Base-by-base conservation (phyloP, 1,140 invertebrate genomes). In the Hypsibius dujardini region DNA sequence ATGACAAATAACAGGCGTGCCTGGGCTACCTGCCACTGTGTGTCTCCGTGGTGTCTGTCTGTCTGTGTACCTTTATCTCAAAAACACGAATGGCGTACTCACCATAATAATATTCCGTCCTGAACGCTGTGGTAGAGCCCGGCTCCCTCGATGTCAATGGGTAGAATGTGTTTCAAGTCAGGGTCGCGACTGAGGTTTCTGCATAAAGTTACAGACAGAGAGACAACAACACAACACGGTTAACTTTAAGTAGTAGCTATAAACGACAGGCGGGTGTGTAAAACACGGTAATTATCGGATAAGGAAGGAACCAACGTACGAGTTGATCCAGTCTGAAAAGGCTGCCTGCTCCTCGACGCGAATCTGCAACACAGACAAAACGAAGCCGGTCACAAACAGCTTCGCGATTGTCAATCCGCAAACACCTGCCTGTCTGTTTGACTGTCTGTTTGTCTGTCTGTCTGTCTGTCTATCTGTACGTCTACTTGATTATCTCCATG, bases 261-360 rank as follows among this genome's bases (percentile, higher is more conserved):
- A 70, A 70, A 15, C 70, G 28, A 28, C 28, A 28, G 28, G n/a
- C 15, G 15, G 15, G 2, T 28, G 15, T 2, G 2, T 1, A 59
- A 42, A 47, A 47, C 46, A 7, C 59, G 14, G 2, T 46, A 3
- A 15, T 42, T 45, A 7, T 71, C 73, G 47, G 46, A 74, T 14
- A 71, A 14, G 40, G 42, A 2, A 74, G 40, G 46, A 74, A 70
- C 40, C 59, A 47, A 71, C 71, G 71, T 75, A 83, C 82, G 87
- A 88, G 79, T 98, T 98, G 71, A 98, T 95, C 95, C 95, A 98
- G 76, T 96, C 90, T 71, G 92, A 91, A 82, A 98, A 98, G n/a
- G 95, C 94, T 74, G 94, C 83, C 78, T 95, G 91, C 81, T 98
- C 95, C 79, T 95, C 90, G n/a, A 92, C 82, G 1, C 90, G 84